Evolutionary conservation across 2,797 vertebrate genomes (phyloP).

Genomic region (Pantherophis alleghaniensis): DNA sequence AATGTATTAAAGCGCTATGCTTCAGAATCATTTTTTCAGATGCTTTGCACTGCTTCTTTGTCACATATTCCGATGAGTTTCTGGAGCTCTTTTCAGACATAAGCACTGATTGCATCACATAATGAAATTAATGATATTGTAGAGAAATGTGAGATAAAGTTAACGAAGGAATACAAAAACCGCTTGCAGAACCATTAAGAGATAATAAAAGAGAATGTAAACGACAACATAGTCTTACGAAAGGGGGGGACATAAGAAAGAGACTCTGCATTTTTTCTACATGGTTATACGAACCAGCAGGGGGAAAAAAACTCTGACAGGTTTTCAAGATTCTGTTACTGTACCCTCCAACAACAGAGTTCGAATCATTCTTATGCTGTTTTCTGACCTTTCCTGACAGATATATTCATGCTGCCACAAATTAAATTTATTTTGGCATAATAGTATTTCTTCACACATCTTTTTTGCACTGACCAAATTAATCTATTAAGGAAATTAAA

Average conservation of each 20-base stretch:
- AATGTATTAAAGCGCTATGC: not conserved
- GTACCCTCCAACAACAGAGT: not conserved
- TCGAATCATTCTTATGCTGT: not conserved
- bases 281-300: not conserved
- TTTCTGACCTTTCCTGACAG: not conserved
- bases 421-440: conserved; percentile 1
- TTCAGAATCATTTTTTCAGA: not conserved
- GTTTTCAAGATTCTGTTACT: not conserved
- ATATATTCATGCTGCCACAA: conserved; percentile 12
- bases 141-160: not conserved
- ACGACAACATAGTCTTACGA: not conserved
- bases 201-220: not conserved
- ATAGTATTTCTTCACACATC: not conserved
- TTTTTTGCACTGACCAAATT: not conserved
- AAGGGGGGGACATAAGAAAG: not conserved
- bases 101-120: not conserved
- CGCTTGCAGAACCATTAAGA: not conserved
- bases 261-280: not conserved
- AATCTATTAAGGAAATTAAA: not conserved
- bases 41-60: not conserved
- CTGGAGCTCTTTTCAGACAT: not conserved
- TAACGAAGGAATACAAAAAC: not conserved
- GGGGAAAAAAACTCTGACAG: not conserved
- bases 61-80: not conserved
- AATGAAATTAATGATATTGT: not conserved